Percentiles rank a stretch among this genome's conserved stretches.
These are phyloP conservation scores for Argyrosomus japonicus DNA, from an alignment of 2,113 vertebrate species.

Conservation along the genomic window DNA sequence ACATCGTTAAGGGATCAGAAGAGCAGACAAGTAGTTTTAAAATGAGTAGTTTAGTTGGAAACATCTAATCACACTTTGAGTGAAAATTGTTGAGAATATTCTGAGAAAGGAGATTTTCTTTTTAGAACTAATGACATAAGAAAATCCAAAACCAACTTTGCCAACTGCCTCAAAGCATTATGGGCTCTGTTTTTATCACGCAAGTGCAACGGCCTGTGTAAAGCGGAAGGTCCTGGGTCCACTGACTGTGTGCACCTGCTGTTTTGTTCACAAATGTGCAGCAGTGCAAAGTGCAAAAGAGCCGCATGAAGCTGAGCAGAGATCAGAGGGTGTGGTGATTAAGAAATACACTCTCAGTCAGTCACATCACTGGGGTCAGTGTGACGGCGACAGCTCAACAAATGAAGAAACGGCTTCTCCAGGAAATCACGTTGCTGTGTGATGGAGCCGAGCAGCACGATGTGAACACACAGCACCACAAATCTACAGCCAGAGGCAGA, in stretches of 20 bases:
- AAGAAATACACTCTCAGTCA: no score
- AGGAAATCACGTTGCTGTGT: not conserved
- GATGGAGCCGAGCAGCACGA: not conserved
- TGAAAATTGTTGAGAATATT: not conserved
- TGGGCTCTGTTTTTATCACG: no score
- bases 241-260: not conserved
- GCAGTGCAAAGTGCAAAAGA: not conserved
- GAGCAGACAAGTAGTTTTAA: not conserved
- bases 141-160: not conserved
- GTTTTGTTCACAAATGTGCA: not conserved
- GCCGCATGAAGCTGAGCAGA: not conserved
- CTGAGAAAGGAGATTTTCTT: not conserved
- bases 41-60: not conserved
- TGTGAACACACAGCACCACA: not conserved
- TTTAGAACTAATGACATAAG: not conserved
- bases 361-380: no score
- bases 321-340: not conserved
- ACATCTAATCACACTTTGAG: not conserved
- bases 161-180: not conserved
- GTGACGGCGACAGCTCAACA: not conserved
- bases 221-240: not conserved
- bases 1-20: not conserved
- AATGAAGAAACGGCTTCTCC: not conserved
- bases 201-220: not conserved
- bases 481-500: no score